A percentile compares a stretch with the other conserved stretches of the same genome.
These are phyloP conservation scores for Hippoglossus stenolepis DNA, from an alignment of 2,113 vertebrate genomes.

Conservation along the genomic window DNA sequence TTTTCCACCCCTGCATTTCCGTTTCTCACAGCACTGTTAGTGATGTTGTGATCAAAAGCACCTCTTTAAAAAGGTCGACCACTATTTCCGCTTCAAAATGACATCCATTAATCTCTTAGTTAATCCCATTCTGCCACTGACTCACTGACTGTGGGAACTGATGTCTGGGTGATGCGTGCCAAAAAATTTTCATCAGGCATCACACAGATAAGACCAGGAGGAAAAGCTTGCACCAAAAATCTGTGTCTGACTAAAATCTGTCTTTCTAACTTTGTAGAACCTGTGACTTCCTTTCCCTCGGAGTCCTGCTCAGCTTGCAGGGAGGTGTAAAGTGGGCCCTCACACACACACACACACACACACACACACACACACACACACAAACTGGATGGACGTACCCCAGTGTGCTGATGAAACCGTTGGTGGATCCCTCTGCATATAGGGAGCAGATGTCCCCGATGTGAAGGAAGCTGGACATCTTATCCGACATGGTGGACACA, in stretches of 20 bases:
- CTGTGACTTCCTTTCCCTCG: slow-evolving; percentile 5
- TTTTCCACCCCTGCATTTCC: slow-evolving; percentile 27
- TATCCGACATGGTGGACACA: slow-evolving; percentile 91
- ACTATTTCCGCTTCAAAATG: slow-evolving; percentile 31
- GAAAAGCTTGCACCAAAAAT: background rate
- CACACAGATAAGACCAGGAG: background rate
- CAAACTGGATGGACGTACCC: slow-evolving; percentile 84
- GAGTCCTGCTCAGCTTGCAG: slow-evolving; percentile 13
- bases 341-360: slow-evolving; percentile 11
- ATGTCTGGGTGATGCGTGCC: background rate
- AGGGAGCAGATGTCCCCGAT: slow-evolving; percentile 98
- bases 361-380: slow-evolving; percentile 15
- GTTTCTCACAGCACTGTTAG: slow-evolving; percentile 19
- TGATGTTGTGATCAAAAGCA: background rate
- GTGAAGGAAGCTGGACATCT: slow-evolving; percentile 99
- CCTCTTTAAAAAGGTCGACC: slow-evolving; percentile 27
- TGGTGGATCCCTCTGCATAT: slow-evolving; percentile 97
- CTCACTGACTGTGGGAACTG: background rate
- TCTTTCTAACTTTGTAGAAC: background rate
- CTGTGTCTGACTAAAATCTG: no score
- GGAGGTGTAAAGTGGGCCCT: slow-evolving; percentile 16
- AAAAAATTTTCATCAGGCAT: background rate
- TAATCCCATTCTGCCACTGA: slow-evolving; percentile 5
- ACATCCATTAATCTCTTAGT: background rate
- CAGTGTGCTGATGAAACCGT: slow-evolving; percentile 97